These are phyloP conservation scores for Phoxinus dragarum DNA, from an alignment of 2,797 vertebrate genomes.

Conservation along the genomic window DNA sequence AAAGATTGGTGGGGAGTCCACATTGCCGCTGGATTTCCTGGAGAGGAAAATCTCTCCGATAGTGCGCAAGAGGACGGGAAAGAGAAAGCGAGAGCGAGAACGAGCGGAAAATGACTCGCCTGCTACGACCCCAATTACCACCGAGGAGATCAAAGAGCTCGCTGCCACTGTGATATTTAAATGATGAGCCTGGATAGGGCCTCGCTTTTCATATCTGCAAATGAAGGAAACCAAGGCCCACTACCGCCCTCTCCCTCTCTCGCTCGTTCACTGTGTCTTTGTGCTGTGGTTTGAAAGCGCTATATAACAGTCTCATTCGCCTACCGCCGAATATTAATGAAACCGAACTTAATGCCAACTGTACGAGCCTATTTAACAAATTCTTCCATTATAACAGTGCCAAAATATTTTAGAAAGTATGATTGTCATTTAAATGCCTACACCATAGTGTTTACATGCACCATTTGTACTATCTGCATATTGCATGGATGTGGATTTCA, in stretches of 20 bases:
- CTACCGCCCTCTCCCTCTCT: not conserved
- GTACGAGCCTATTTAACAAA: not conserved
- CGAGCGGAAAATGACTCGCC: slow-evolving; percentile 50
- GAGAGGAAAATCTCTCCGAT: slow-evolving; percentile 12
- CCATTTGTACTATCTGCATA: not conserved
- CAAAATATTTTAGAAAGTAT: not conserved
- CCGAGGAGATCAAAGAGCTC: slow-evolving; percentile 71
- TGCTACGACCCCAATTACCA: slow-evolving; percentile 71
- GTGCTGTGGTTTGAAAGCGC: slow-evolving; percentile 44
- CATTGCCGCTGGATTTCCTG: slow-evolving; percentile 16
- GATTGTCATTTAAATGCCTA: not conserved
- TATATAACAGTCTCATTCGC: slow-evolving; percentile 32
- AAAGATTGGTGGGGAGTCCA: slow-evolving; percentile 37
- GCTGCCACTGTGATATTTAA: slow-evolving; percentile 75
- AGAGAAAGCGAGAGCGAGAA: slow-evolving; percentile 36
- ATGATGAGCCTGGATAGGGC: slow-evolving; percentile 65
- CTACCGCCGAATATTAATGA: slow-evolving; percentile 58
- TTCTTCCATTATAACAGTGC: not conserved
- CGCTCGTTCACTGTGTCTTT: slow-evolving; percentile 31
- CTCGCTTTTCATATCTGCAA: slow-evolving; percentile 58
- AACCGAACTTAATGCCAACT: slow-evolving; percentile 26
- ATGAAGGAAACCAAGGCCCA: slow-evolving; percentile 52
- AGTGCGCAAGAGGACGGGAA: not conserved
- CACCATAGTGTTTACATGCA: not conserved
- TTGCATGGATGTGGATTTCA: not conserved